Evolutionary conservation across 2,797 vertebrate species (phyloP).

Genomic region (Botia almorhae): DNA sequence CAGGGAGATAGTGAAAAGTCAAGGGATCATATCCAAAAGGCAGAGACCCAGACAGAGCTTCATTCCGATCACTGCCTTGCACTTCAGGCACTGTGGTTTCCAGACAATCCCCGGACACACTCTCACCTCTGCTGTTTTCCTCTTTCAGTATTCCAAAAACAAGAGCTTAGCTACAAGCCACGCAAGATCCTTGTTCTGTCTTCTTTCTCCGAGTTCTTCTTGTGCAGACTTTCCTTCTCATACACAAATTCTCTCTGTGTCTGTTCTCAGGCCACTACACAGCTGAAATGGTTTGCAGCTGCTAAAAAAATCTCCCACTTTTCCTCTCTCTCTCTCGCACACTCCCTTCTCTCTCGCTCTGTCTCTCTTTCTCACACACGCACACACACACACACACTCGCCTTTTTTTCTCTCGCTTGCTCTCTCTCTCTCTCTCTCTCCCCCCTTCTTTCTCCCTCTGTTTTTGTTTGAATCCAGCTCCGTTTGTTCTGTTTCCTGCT

Average conservation of each 20-base stretch:
- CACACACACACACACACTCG: constrained; percentile 25
- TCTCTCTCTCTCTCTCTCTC: constrained; percentile 36
- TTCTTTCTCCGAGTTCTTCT: constrained; percentile 19
- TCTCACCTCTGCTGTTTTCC: constrained; percentile 47
- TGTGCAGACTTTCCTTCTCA: constrained; percentile 60
- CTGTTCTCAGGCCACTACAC: constrained; percentile 77
- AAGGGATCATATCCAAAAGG: constrained; percentile 79
- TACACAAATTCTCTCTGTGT: constrained; percentile 64
- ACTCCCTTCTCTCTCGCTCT: too few relatives aligned
- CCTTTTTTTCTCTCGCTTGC: constrained; percentile 46
- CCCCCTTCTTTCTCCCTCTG: constrained; percentile 67
- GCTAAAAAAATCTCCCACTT: constrained; percentile 85
- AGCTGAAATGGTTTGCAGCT: constrained; percentile 88
- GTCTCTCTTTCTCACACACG: constrained; percentile 50
- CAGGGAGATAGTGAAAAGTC: constrained; percentile 66
- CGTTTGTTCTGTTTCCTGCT: constrained; percentile 93
- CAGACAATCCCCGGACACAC: constrained; percentile 74
- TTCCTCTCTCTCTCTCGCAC: constrained; percentile 58
- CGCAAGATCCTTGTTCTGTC: constrained; percentile 67
- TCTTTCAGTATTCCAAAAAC: constrained; percentile 47
- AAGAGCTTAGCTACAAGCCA: constrained; percentile 73
- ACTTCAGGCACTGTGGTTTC: constrained; percentile 57
- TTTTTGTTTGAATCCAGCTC: constrained; percentile 94
- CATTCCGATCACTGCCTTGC: constrained; percentile 63
- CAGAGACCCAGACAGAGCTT: constrained; percentile 79